Conservation (phyloP, 2,888 invertebrate species). For the Alloscopus bannaensis region DNA sequence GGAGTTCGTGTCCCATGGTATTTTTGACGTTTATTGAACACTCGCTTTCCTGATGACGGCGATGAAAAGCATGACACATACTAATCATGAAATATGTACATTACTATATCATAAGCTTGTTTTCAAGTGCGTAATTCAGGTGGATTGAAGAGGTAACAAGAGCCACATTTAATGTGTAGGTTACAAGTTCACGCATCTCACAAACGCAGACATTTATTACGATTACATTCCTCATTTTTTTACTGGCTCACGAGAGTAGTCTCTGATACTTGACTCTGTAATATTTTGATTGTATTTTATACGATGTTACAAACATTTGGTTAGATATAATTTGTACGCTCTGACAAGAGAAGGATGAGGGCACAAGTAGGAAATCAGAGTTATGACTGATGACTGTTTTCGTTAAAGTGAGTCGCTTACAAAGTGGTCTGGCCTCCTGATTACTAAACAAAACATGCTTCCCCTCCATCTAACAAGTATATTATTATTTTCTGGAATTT, state of each 20-base stretch:
- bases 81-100: not conserved
- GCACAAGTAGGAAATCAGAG: too few relatives aligned
- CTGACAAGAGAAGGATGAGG: conserved; percentile 2
- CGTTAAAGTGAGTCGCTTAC: too few relatives aligned
- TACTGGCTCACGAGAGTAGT: not conserved
- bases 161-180: conserved; percentile 13
- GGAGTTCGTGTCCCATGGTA: too few relatives aligned
- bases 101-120: not conserved
- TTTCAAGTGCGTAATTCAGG: conserved; percentile 22
- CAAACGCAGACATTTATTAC: conserved; percentile 22
- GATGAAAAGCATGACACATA: too few relatives aligned
- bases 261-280: conserved; percentile 38
- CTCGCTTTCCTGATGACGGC: too few relatives aligned
- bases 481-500: conserved; percentile 41
- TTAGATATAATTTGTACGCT: not conserved
- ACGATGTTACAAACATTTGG: not conserved
- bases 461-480: conserved; percentile 48
- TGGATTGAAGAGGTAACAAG: not conserved
- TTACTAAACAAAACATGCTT: conserved; percentile 41
- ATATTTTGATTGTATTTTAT: conserved; percentile 41
- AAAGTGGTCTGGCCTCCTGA: not conserved
- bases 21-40: too few relatives aligned
- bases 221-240: not conserved
- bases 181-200: conserved; percentile 25
- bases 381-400: conserved; percentile 44